These are phyloP conservation scores for Lasioglossum albipes DNA, from an alignment of 1,140 invertebrate genomes.

Conservation along the genomic window DNA sequence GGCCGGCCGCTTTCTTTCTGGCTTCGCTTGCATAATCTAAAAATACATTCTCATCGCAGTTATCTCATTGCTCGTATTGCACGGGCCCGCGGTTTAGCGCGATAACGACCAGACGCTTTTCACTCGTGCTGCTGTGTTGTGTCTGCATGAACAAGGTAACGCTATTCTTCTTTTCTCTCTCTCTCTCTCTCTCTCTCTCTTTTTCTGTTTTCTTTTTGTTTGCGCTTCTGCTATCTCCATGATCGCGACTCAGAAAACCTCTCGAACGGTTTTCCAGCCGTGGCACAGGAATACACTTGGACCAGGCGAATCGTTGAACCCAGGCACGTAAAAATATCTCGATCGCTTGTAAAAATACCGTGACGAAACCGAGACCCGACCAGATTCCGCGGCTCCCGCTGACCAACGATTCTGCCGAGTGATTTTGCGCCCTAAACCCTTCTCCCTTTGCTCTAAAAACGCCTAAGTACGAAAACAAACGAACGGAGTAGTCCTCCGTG, in stretches of 20 bases:
- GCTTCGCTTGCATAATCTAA: constrained; percentile 37
- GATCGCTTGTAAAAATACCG: constrained; percentile 66
- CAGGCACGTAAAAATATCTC: constrained; percentile 76
- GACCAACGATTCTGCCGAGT: constrained; percentile 8
- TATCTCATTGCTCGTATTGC: constrained; percentile 41
- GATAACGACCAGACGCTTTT: constrained; percentile 16
- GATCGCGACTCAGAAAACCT: background rate
- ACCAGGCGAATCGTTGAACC: constrained; percentile 73
- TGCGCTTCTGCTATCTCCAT: background rate
- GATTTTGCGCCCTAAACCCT: too few relatives aligned
- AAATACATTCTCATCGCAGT: constrained; percentile 39
- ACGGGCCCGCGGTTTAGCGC: constrained; percentile 14
- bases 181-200: too few relatives aligned
- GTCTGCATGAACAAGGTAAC: constrained; percentile 37
- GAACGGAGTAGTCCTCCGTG: too few relatives aligned
- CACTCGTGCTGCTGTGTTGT: constrained; percentile 7
- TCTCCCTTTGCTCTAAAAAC: background rate
- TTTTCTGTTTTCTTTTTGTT: background rate
- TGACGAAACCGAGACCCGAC: constrained; percentile 32
- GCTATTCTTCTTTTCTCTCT: background rate
- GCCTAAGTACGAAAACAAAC: too few relatives aligned
- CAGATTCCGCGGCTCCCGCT: constrained; percentile 33
- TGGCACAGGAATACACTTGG: constrained; percentile 1
- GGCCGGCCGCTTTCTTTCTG: constrained; percentile 18
- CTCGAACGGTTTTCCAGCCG: constrained; percentile 13